phyloP scores from a whole-genome alignment of 30 jellyfish, hydroid and myxozoan genomes.

The Cassiopea xamachana region DNA sequence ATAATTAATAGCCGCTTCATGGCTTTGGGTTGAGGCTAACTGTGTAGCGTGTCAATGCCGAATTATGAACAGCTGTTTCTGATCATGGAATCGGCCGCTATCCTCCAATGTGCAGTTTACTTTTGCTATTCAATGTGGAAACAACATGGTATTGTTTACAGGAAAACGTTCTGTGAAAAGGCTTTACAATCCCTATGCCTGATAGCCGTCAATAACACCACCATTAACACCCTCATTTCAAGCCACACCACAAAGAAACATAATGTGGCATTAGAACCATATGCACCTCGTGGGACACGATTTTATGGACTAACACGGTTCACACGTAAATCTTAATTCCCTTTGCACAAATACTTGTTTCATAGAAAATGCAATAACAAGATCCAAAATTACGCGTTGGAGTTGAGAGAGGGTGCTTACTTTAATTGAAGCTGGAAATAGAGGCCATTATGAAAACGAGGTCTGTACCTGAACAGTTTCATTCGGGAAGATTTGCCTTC shows the following conservation, averaged over 20 bases:
- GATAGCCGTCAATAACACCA: conserved; percentile 3
- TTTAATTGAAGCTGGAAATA: too few species aligned
- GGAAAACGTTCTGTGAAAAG: neutral
- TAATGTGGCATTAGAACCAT: neutral
- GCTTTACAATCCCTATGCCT: neutral
- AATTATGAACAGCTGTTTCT: neutral
- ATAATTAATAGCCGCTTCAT: neutral
- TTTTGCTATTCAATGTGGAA: neutral
- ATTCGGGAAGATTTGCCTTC: too few species aligned
- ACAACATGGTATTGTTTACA: neutral
- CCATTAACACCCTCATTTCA: neutral
- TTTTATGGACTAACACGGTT: too few species aligned
- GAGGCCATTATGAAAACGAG: too few species aligned
- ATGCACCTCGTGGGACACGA: conserved; percentile 4
- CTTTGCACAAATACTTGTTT: too few species aligned
- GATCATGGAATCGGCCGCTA: neutral
- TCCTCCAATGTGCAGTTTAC: neutral
- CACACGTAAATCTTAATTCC: too few species aligned
- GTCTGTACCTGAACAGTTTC: too few species aligned
- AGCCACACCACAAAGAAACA: neutral
- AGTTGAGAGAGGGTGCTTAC: too few species aligned
- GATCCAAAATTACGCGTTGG: too few species aligned
- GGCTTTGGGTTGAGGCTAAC: neutral
- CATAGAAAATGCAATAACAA: too few species aligned
- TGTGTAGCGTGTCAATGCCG: neutral